Percentiles rank a stretch among this genome's conserved stretches.
Evolutionary conservation across 2,888 invertebrate species (phyloP).

Genomic region (Noctua fimbriata): DNA sequence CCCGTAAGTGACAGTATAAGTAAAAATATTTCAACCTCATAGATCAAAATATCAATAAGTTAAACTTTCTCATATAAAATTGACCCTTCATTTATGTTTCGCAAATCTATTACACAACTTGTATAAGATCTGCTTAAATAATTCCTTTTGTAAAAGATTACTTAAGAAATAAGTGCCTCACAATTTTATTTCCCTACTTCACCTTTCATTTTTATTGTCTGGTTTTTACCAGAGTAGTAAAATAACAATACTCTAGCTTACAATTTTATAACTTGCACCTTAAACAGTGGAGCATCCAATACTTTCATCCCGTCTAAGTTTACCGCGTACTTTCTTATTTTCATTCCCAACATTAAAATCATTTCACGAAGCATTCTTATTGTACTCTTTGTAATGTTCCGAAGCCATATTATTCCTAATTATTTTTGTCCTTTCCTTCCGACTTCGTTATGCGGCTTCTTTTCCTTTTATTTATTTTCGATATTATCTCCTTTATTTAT

Average conservation of each 20-base stretch:
- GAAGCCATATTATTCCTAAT: conserved; percentile 86
- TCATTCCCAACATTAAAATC: conserved; percentile 68
- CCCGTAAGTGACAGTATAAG: too few species aligned
- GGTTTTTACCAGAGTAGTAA: not conserved
- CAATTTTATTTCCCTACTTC: not conserved
- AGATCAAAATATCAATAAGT: not conserved
- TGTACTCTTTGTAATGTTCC: conserved; percentile 78
- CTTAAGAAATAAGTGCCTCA: not conserved
- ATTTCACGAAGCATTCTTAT: conserved; percentile 70
- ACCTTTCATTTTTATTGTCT: not conserved
- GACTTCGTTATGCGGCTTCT: conserved; percentile 78
- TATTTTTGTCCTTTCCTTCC: conserved; percentile 79
- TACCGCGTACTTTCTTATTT: conserved; percentile 61
- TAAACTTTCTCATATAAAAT: not conserved
- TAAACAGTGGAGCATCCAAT: conserved; percentile 27
- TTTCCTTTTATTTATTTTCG: conserved; percentile 78
- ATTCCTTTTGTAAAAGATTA: not conserved
- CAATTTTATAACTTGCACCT: not conserved
- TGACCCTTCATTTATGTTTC: not conserved
- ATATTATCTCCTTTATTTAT: conserved; percentile 73
- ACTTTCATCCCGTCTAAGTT: conserved; percentile 41
- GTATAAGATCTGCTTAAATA: not conserved
- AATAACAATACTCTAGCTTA: conserved; percentile 4
- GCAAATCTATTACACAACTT: not conserved
- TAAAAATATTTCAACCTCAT: conserved; percentile 2